Conservation (phyloP, 2,888 invertebrate species). For the Peribatodes rhomboidaria region DNA sequence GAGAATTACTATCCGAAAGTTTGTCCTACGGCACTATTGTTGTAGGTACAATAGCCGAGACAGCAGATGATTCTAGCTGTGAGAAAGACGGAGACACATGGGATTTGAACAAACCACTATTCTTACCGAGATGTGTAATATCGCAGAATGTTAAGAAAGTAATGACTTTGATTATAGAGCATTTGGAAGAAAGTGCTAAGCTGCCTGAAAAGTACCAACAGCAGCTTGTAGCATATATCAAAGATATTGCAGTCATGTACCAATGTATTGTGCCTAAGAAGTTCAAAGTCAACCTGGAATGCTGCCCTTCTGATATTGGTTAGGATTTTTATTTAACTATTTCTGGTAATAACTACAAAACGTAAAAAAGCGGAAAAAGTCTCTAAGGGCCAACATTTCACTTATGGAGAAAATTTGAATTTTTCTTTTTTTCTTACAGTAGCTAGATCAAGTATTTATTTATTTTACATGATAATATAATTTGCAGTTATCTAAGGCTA, state of each 20-base stretch:
- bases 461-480: no score
- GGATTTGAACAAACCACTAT: slow-evolving; percentile 73
- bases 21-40: slow-evolving; percentile 68
- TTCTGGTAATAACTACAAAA: no score
- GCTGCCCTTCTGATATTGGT: slow-evolving; percentile 81
- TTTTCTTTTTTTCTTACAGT: no score
- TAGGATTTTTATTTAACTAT: slow-evolving; percentile 39
- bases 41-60: slow-evolving; percentile 61
- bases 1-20: slow-evolving; percentile 70
- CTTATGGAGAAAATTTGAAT: no score
- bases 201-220: slow-evolving; percentile 72
- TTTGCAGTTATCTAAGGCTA: no score
- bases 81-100: slow-evolving; percentile 63
- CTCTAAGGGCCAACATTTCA: no score
- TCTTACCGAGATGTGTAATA: slow-evolving; percentile 77
- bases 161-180: slow-evolving; percentile 71
- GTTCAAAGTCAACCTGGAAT: slow-evolving; percentile 75
- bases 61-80: slow-evolving; percentile 65
- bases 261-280: slow-evolving; percentile 77
- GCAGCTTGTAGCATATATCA: slow-evolving; percentile 72
- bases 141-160: slow-evolving; percentile 76
- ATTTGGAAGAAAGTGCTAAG: slow-evolving; percentile 75
- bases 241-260: slow-evolving; percentile 79
- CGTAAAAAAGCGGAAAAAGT: no score
- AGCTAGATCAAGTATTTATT: no score